phyloP scores from a whole-genome alignment of 1,140 invertebrate species.

The Thrips palmi region DNA sequence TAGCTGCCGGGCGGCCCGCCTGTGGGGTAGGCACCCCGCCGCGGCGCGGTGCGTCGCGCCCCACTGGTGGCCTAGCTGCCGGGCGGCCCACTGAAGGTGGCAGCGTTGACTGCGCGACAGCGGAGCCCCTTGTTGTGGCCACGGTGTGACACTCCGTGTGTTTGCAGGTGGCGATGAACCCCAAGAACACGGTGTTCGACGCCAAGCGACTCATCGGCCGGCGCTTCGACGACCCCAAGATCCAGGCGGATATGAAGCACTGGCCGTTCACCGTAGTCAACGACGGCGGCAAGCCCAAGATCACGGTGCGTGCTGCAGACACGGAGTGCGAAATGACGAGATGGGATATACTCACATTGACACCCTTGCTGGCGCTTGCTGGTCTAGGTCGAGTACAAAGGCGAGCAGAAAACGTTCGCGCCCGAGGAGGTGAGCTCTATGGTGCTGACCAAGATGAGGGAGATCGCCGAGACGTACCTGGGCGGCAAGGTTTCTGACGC shows the following conservation, averaged over 20 bases:
- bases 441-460: conserved; percentile 41
- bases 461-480: conserved; percentile 30
- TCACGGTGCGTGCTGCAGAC: no score
- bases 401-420: conserved; percentile 21
- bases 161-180: conserved; percentile 67
- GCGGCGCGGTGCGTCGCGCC: no score
- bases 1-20: no score
- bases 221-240: conserved; percentile 50
- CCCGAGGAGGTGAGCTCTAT: conserved; percentile 31
- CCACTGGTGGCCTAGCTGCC: no score
- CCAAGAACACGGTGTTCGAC: conserved; percentile 68
- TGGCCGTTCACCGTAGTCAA: conserved; percentile 61
- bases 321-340: conserved; percentile 51
- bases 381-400: conserved; percentile 34
- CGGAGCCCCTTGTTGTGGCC: no score
- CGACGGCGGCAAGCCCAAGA: conserved; percentile 52
- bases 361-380: no score
- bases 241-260: conserved; percentile 57
- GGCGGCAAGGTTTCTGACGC: conserved; percentile 24
- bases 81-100: no score
- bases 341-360: no score
- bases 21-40: no score
- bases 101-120: no score
- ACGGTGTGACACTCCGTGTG: no score
- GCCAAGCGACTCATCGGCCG: conserved; percentile 64